Evolutionary conservation across 1,140 invertebrate species (phyloP), one percentile per base, ranked within the genome.

Genomic region (Drosophila dunni): DNA sequence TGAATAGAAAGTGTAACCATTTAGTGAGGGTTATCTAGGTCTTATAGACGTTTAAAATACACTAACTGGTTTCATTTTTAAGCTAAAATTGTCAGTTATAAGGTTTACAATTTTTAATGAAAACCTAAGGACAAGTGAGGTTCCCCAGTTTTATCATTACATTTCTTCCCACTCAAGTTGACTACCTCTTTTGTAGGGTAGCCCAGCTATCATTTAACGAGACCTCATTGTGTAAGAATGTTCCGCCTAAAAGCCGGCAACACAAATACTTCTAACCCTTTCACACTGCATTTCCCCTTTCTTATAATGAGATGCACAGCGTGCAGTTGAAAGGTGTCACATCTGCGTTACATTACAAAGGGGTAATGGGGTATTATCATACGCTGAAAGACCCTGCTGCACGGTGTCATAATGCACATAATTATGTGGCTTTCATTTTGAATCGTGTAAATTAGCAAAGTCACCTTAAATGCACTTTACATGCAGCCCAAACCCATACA

Each of bases 361-460:
- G 24, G 24, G 24, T 29, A 29, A 29, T 29, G 51, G 24, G 34
- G 34, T 54, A 17, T 53, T 38, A 34, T 44, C 38, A 5, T 42
- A n/a, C 46, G 0, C 10, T 33, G 15, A 9, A 7, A 36, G 36
- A 33, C 7, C 50, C 33, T 34, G 17, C 20, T 10, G 17, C 20
- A 7, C 38, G 6, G 33, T 53, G 38, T 29, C 50, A 54, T 54
- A 13, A 24, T 51, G 36, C 44, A 60, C 24, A 53, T 46, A 67
- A 50, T 71, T 58, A 66, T 73, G 40, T 33, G 46, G 56, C 56
- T 46, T 53, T 11, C 65, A 69, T 57, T 73, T 69, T 74, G 71
- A 74, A 74, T 69, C 50, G 71, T 54, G 71, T 68, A 69, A 69
- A 74, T 74, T 74, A 74, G 71, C 42, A 61, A 67, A 68, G 61